phyloP scores from a whole-genome alignment of 2,888 invertebrate genomes.

The Drosophila hamatofila region DNA sequence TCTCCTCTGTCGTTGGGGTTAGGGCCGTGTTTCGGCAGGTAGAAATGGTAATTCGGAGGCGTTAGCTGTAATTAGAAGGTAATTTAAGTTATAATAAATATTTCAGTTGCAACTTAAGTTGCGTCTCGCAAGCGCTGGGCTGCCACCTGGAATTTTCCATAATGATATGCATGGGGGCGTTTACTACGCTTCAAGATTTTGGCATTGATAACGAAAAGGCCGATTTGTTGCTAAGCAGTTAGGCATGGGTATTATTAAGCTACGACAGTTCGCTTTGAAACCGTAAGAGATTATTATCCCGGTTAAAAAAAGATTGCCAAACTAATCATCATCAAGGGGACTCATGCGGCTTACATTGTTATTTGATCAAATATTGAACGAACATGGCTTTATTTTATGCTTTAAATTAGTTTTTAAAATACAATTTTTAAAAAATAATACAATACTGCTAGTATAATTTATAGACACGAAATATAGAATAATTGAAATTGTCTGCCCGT shows the following conservation, averaged over 20 bases:
- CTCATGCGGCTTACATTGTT: neutral
- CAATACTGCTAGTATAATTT: too few relatives aligned
- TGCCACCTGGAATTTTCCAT: conserved; percentile 1
- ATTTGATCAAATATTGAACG: neutral
- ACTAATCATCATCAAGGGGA: neutral
- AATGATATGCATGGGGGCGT: conserved; percentile 31
- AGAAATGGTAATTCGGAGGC: conserved; percentile 75
- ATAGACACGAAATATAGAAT: neutral
- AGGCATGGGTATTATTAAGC: neutral
- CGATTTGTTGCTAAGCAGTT: conserved; percentile 19
- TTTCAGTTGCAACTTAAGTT: conserved; percentile 68
- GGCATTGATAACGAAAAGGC: conserved; percentile 22
- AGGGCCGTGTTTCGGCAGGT: conserved; percentile 48
- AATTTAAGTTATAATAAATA: conserved; percentile 82
- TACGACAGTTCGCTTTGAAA: neutral
- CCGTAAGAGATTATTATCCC: neutral
- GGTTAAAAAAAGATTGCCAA: neutral
- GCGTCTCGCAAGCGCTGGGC: conserved; percentile 3
- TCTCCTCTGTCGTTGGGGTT: neutral
- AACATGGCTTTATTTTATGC: neutral
- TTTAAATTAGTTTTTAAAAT: neutral
- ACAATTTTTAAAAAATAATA: too few relatives aligned
- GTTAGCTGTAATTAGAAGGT: conserved; percentile 81
- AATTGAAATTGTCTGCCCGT: too few relatives aligned
- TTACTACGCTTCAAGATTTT: conserved; percentile 6